Evolutionary conservation across 2,888 invertebrate species (phyloP), one percentile per base, ranked within the genome.

Genomic region (Cyrtodaria siliqua): DNA sequence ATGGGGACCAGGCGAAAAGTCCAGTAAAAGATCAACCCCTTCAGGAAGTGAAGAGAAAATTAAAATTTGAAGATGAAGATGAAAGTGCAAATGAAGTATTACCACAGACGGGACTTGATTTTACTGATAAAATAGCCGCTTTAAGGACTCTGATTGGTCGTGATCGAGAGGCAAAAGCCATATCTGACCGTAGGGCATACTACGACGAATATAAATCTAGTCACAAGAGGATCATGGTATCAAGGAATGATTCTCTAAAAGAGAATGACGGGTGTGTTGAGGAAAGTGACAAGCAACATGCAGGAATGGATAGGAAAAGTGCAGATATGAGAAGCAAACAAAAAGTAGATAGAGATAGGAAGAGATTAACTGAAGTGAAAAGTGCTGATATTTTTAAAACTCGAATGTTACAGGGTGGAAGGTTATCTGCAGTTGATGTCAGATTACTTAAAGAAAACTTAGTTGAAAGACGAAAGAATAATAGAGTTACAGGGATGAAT

Each of bases 51-150:
- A 61, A 62, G 44, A 70, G 73, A 50, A 76, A 52, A 40, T 52
- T 80, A 12, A 60, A 77, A 33, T 80, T 80, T 77, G 73, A 70
- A 24, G 59, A 56, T 60, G 70, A 71, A 23, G 72, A 75, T 27
- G 38, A 49, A n/a, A 42, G 53, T 27, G 38, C 26, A 16, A 16
- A 20, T 2, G 23, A 4, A 44, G 26, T n/a, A 9, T 33, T 33
- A 33, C 33, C 33, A 1, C 12, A 33, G 29, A 57, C 49, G 42
- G 72, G 60, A 16, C 44, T 85, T 16, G 86, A 86, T 68, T 86
- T 86, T 67, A 86, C 86, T 2, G 86, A 86, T 68, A 86, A 84
- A 68, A 67, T 86, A 33, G 83, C 80, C n/a, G 84, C 84, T 8
- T 69, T 86, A 29, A 66, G 83, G 47, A 69, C 79, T n/a, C 55